phyloP scores from a whole-genome alignment of 1,140 invertebrate species.

The Vollenhovia emeryi region DNA sequence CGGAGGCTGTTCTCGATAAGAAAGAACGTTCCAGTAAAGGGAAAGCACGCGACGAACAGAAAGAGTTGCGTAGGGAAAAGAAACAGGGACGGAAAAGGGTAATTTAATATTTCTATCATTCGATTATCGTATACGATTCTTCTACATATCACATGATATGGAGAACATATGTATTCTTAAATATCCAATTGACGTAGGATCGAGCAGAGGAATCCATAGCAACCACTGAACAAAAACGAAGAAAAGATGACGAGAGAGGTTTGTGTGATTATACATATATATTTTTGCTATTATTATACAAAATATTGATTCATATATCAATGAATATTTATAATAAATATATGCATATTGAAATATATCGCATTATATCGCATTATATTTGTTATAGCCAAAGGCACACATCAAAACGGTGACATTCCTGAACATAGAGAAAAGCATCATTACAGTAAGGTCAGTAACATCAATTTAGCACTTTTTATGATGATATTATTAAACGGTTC shows the following conservation, averaged over 20 bases:
- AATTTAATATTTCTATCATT: conserved; percentile 60
- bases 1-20: conserved; percentile 86
- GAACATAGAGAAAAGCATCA: conserved; percentile 87
- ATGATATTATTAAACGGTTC: not conserved
- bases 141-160: not conserved
- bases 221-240: conserved; percentile 89
- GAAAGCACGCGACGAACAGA: conserved; percentile 88
- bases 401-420: conserved; percentile 87
- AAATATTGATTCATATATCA: conserved; percentile 31
- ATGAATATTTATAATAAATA: conserved; percentile 1
- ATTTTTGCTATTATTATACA: conserved; percentile 42
- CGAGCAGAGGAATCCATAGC: conserved; percentile 88
- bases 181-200: conserved; percentile 84
- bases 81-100: conserved; percentile 91
- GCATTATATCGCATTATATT: conserved; percentile 27
- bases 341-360: conserved; percentile 39
- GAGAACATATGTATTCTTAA: not conserved
- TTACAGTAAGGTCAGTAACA: conserved; percentile 84
- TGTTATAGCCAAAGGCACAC: conserved; percentile 83
- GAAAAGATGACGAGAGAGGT: conserved; percentile 92
- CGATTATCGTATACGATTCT: conserved; percentile 2
- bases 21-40: conserved; percentile 89
- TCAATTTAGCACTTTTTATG: conserved; percentile 20
- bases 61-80: conserved; percentile 91
- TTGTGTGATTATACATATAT: conserved; percentile 75